Base-by-base conservation (phyloP, 2,797 vertebrate genomes). In the Sphenopsis melanotis region DNA sequence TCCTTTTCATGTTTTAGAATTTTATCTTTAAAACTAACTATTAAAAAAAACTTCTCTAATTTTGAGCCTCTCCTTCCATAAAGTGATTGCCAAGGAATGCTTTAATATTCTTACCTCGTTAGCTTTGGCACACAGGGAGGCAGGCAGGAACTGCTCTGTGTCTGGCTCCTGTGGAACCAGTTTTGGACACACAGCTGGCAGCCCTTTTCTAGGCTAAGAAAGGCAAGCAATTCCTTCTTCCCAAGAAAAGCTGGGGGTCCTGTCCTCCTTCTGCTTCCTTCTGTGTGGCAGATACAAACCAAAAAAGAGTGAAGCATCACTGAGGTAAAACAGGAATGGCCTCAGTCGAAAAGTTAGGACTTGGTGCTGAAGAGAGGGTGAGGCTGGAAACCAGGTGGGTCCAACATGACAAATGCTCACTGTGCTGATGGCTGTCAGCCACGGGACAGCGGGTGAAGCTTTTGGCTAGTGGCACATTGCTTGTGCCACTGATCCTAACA, bases 31-130 rank as follows among this genome's bases (percentile, higher is more conserved):
- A 79, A 88, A 52, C 49, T 41, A 91, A 57, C 15, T 3, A 4
- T 22, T 22, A 36, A 2, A 63, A 87, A 61, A 60, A 4, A 11
- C 23, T 44, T 15, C 46, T 71, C 32, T 50, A 39, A 75, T 88
- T 86, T 57, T 84, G 36, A 94, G 59, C 63, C 59, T 82, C 87
- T 79, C 89, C 84, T 95, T 95, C 44, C 49, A 53, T 80, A 61
- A 96, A 70, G 52, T 30, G 64, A 76, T 52, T 94, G 71, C 82
- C 75, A 89, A 91, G 41, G 82, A 95, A 96, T 93, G 78, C 37
- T 80, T 87, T 89, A n/a, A 34, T 80, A 61, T 46, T 87, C 74
- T 87, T 69, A 92, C 78, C 37, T 84, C 6, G 2, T 80, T 72
- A 78, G 56, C 66, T 87, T 77, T 63, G 82, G 90, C 81, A 93